These are phyloP conservation scores for Calameuta pallipes DNA, from an alignment of 2,888 invertebrate species.

Conservation along the genomic window DNA sequence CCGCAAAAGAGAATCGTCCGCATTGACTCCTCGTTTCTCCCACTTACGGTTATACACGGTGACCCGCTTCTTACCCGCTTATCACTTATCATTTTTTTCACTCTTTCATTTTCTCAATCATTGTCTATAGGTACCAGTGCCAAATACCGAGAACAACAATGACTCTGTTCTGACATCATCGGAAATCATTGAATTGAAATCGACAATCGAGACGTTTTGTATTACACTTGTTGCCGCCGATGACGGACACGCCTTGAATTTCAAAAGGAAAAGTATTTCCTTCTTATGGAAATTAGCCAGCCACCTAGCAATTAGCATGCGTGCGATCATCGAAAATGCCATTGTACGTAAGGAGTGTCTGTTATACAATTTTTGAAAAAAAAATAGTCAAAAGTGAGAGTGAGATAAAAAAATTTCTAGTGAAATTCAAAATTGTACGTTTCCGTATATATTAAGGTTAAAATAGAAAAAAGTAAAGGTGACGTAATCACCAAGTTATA, in stretches of 20 bases:
- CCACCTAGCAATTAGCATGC: neutral
- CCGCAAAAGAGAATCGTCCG: neutral
- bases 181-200: neutral
- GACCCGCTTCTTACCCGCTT: neutral
- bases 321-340: neutral
- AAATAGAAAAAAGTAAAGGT: neutral
- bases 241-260: neutral
- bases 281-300: neutral
- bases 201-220: neutral
- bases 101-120: neutral
- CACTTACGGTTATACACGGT: neutral
- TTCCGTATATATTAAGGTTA: neutral
- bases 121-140: neutral
- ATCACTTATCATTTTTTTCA: neutral
- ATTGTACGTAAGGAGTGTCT: neutral
- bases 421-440: no score
- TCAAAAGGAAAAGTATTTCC: slow-evolving; percentile 7
- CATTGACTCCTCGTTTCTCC: neutral
- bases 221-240: neutral
- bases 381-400: neutral
- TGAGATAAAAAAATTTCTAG: no score
- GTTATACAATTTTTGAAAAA: neutral
- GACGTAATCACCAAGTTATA: neutral
- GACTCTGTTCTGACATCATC: neutral
- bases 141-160: neutral